Conservation (phyloP, 2,797 vertebrate species). For the Bryconaethiops microstoma region DNA sequence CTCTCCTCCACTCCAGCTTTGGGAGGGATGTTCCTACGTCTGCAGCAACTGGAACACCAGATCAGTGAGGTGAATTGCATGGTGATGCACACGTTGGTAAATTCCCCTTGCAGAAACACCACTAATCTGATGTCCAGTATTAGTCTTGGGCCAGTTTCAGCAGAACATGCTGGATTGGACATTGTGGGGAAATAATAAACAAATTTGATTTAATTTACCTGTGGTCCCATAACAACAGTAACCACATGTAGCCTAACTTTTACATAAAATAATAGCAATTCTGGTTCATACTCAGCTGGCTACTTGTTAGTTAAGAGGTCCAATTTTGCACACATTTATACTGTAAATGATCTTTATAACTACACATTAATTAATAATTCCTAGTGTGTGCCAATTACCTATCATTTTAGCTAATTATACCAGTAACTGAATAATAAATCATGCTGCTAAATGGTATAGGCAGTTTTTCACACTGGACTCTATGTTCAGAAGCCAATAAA, state of each 20-base stretch:
- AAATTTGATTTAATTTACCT: too few species aligned
- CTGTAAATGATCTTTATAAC: not conserved
- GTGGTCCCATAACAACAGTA: too few species aligned
- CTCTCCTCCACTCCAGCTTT: constrained; percentile 71
- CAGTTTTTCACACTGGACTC: not conserved
- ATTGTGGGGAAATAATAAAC: too few species aligned
- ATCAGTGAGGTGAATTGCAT: constrained; percentile 83
- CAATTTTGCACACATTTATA: not conserved
- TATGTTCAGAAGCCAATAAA: not conserved
- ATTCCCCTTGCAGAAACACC: too few species aligned
- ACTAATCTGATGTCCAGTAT: too few species aligned
- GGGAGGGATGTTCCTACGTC: constrained; percentile 75
- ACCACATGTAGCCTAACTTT: too few species aligned
- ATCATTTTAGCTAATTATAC: not conserved
- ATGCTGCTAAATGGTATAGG: too few species aligned
- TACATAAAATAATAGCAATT: too few species aligned
- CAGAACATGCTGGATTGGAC: not conserved
- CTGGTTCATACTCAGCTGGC: too few species aligned
- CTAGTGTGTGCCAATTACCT: not conserved
- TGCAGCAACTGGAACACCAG: constrained; percentile 81
- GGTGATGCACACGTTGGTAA: not conserved
- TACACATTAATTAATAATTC: not conserved
- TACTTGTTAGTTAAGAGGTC: too few species aligned
- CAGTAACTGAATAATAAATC: not conserved
- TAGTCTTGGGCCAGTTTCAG: too few species aligned